Evolutionary conservation across 2,888 invertebrate species (phyloP).

Genomic region (Gastrophysa polygoni): DNA sequence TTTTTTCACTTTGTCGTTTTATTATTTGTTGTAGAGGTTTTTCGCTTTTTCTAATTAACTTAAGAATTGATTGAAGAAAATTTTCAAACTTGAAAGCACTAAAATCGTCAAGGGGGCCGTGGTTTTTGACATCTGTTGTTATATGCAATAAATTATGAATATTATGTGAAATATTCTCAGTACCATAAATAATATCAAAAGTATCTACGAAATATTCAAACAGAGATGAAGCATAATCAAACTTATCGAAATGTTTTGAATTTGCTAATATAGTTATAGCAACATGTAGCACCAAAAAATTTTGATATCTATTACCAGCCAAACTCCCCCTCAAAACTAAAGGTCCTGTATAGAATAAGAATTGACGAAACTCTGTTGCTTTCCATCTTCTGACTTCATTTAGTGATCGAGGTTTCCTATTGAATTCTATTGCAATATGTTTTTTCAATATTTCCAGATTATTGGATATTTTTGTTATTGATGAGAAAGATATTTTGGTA

Average conservation of each 20-base stretch:
- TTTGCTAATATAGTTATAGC: conserved; percentile 13
- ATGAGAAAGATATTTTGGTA: conserved; percentile 7
- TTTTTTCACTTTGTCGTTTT: conserved; percentile 1
- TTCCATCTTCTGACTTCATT: conserved; percentile 21
- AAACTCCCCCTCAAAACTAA: conserved; percentile 19
- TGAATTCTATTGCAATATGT: conserved; percentile 9
- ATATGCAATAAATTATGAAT: too few species aligned
- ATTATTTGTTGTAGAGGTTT: conserved; percentile 6
- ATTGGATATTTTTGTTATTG: too few species aligned
- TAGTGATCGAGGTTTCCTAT: conserved; percentile 21
- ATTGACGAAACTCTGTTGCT: conserved; percentile 27
- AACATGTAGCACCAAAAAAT: conserved; percentile 23
- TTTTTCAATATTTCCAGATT: neutral
- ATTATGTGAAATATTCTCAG: too few species aligned
- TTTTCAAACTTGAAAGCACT: conserved; percentile 26
- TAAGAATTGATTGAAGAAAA: neutral
- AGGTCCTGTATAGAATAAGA: too few species aligned
- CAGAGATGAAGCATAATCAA: conserved; percentile 15
- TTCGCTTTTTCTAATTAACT: conserved; percentile 1
- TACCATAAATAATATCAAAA: conserved; percentile 3
- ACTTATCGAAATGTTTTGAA: neutral
- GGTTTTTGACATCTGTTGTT: too few species aligned
- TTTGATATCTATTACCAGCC: conserved; percentile 11
- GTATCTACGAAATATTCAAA: conserved; percentile 11
- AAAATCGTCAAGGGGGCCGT: conserved; percentile 25